These are phyloP conservation scores for Deroptyus accipitrinus DNA, from an alignment of 2,113 vertebrate genomes.

Conservation along the genomic window DNA sequence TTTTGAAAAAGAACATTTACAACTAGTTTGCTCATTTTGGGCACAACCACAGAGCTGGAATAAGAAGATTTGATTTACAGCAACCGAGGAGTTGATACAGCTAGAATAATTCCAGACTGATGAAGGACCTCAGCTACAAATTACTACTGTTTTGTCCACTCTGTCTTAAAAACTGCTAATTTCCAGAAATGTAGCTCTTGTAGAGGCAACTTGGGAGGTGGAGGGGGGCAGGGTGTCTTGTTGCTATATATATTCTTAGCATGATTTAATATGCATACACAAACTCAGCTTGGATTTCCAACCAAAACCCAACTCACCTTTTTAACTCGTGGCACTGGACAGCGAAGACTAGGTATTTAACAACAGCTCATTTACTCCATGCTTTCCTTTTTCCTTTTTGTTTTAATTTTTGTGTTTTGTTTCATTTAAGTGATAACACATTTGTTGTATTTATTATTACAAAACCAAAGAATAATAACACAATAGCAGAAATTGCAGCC, in stretches of 20 bases:
- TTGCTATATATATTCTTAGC: not conserved
- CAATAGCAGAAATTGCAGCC: not conserved
- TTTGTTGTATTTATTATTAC: not conserved
- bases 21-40: not conserved
- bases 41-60: not conserved
- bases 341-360: not conserved
- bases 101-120: constrained; percentile 15
- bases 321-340: not conserved
- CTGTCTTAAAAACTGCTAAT: not conserved
- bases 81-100: not conserved
- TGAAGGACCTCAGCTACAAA: not conserved
- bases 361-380: not conserved
- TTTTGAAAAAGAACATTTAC: not conserved
- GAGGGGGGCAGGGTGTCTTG: not conserved
- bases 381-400: not conserved
- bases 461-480: not conserved
- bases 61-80: constrained; percentile 12
- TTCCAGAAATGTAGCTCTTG: not conserved
- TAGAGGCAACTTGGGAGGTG: not conserved
- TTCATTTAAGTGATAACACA: not conserved
- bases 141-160: constrained; percentile 13
- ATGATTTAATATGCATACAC: not conserved
- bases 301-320: not conserved
- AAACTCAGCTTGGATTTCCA: not conserved
- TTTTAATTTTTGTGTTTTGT: no score